Conservation (phyloP, 2,888 invertebrate species). For the Amphipoea lucens region DNA sequence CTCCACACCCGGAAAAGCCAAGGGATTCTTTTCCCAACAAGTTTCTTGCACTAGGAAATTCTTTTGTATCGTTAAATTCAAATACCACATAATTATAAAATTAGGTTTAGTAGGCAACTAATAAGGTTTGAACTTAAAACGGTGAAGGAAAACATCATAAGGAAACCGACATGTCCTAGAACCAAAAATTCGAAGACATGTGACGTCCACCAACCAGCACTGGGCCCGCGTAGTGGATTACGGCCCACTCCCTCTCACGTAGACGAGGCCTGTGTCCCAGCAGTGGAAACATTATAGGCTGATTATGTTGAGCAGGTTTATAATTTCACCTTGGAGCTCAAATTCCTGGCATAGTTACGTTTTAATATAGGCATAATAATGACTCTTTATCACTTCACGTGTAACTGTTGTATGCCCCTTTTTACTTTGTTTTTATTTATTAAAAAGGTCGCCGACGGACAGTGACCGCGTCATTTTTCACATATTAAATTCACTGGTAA, state of each 20-base stretch:
- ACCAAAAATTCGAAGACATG: no score
- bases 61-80: neutral
- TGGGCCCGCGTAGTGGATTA: no score
- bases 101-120: neutral
- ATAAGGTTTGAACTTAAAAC: no score
- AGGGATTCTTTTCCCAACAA: neutral
- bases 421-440: constrained; percentile 9
- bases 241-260: no score
- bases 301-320: neutral
- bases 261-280: no score
- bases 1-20: neutral
- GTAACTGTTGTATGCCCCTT: neutral
- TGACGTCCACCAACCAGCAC: no score
- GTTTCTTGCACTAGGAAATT: no score
- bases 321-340: neutral
- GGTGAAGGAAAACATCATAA: no score
- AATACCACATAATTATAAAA: neutral
- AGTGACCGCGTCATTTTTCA: constrained; percentile 12
- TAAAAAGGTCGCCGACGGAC: constrained; percentile 31
- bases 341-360: neutral
- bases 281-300: neutral
- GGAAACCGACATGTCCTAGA: no score
- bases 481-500: constrained; percentile 34
- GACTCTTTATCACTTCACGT: neutral
- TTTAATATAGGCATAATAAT: neutral